Base-by-base conservation (phyloP, 1,140 invertebrate species). In the Charaxes varanes region DNA sequence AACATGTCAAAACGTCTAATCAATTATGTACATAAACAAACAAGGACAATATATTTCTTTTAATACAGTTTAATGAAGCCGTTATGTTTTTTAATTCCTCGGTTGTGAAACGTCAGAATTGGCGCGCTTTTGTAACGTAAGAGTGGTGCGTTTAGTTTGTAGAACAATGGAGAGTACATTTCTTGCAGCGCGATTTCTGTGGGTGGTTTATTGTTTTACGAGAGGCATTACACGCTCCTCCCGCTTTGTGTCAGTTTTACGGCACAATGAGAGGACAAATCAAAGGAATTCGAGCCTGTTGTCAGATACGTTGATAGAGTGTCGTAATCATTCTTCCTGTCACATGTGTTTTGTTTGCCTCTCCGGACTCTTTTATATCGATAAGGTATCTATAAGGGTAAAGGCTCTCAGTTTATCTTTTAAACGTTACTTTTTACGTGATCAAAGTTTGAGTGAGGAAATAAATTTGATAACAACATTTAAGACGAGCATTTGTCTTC, bases 171-270 rank as follows among this genome's bases (percentile, higher is more conserved):
- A 14, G 21, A 12, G 33, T 22, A 8, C 21, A 8, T 17, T 35
- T 17, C 32, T 22, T 12, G 41, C 32, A 28, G 22, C 16, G 31
- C 36, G 23, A 42, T 42, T 23, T 23, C 51, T 27, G 30, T 62
- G 52, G 63, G 65, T 60, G 65, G 63, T 70, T 70, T 70, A 70
- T 70, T 67, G 66, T 70, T 70, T 70, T 67, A 70, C 45, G 45
- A 54, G 45, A 24, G 24, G 30, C 46, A 62, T 59, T 60, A 55
- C 52, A 52, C 51, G 45, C 43, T 34, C 35, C 46, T 41, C 43
- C 43, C 32, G 54, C 49, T 56, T 54, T 53, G 58, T 56, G 34
- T 36, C 41, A 37, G 27, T 44, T 38, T 30, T 55, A 61, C 26
- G 31, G 47, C 44, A 67, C 58, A 62, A 58, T 58, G 66, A 58